Evolutionary conservation across 2,797 vertebrate species (phyloP), one percentile per base, ranked within the genome.

Genomic region (Pantherophis vulpinus): DNA sequence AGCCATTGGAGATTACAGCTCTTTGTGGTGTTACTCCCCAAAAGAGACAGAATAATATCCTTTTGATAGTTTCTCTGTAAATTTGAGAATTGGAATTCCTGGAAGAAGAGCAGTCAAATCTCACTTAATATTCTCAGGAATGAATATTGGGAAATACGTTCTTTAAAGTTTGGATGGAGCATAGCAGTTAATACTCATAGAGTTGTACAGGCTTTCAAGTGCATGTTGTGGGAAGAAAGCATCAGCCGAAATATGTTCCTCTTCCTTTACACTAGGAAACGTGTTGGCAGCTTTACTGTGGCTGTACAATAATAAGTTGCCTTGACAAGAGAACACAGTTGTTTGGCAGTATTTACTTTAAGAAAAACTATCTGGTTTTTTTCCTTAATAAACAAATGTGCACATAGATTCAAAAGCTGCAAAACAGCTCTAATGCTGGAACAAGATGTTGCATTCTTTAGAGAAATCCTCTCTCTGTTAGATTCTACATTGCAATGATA

Each of bases 351-450:
- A 18, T 86, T 79, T 91, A 23, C 87, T 63, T 70, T 70, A 56
- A 51, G 25, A 18, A 55, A 61, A 55, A 60, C 47, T 95, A 58
- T 94, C 92, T 59, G 56, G 51, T 54, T 54, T 90, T 94, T 96
- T 94, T 93, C 29, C 14, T 96, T 94, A 96, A 94, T 95, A 61
- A 56, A 96, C 61, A 95, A 9, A 16, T 93, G 96, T 95, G 91
- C 90, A 96, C 94, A 95, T 37, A 89, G 93, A 93, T 96, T 96
- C 89, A 92, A 94, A 91, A 4, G 94, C 94, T 95, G 95, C 92
- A 95, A 97, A 95, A 96, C 1, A 95, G 91, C 95, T 94, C 91
- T 90, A 90, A 87, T 94, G 95, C 83, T 20, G 94, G 96, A 96
- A 95, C 95, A 94, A 96, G 93, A 93, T 95, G 95, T 95, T 96